phyloP scores from a whole-genome alignment of 2,113 vertebrate genomes.

The Varanus komodoensis region DNA sequence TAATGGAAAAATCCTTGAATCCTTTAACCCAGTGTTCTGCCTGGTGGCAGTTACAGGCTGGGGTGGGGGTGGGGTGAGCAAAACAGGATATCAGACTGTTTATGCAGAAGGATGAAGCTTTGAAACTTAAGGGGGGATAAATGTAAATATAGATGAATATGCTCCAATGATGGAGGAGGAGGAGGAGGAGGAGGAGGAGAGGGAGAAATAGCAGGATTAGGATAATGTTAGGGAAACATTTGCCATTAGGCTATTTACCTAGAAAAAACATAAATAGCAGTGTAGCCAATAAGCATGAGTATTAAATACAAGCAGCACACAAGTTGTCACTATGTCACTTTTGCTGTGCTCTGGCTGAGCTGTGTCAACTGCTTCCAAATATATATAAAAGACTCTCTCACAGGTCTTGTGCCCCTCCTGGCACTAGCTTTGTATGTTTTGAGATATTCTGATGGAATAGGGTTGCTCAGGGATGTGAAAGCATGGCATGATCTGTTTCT shows the following conservation, averaged over 20 bases:
- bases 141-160: conserved; percentile 47
- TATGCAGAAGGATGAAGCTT: conserved; percentile 43
- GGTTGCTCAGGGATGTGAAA: background rate
- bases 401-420: background rate
- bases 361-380: background rate
- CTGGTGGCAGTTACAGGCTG: conserved; percentile 56
- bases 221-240: background rate
- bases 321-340: background rate
- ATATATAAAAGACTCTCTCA: background rate
- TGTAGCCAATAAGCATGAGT: background rate
- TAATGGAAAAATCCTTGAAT: conserved; percentile 76
- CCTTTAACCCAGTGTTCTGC: conserved; percentile 46
- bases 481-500: background rate
- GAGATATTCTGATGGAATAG: background rate
- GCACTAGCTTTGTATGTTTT: background rate
- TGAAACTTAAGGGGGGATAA: conserved; percentile 46
- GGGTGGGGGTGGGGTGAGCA: conserved; percentile 9
- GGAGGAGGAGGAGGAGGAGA: background rate
- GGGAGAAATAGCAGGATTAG: fast-evolving
- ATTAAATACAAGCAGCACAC: background rate
- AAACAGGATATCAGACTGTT: conserved; percentile 65
- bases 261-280: background rate
- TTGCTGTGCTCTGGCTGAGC: background rate
- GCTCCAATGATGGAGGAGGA: background rate
- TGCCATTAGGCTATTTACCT: background rate